Percentiles rank a stretch among this genome's conserved stretches.
phyloP scores from a whole-genome alignment of 2,888 invertebrate species.

The Myopa testacea region DNA sequence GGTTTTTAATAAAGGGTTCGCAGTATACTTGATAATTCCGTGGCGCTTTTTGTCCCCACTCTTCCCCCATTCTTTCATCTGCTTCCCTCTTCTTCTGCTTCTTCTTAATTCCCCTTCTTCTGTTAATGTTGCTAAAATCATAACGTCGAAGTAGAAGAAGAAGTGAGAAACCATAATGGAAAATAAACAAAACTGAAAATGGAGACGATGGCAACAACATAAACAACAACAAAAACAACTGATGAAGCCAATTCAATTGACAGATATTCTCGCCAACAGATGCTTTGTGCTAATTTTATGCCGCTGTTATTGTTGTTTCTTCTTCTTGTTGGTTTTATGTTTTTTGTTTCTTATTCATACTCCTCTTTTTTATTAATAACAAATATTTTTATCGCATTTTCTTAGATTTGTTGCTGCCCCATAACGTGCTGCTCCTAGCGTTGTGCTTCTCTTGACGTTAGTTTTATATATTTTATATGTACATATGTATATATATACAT shows the following conservation, averaged over 20 bases:
- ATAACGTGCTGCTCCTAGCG: no score
- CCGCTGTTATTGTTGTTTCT: not conserved
- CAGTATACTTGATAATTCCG: no score
- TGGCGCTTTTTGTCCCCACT: no score
- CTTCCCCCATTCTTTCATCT: no score
- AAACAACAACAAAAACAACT: not conserved
- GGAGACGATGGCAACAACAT: no score
- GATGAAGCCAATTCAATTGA: slow-evolving; percentile 1
- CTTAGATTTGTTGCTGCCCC: not conserved
- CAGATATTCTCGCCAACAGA: not conserved
- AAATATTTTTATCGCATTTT: slow-evolving; percentile 12
- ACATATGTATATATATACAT: not conserved
- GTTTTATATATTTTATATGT: not conserved
- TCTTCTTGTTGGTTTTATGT: not conserved
- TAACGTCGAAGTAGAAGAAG: not conserved
- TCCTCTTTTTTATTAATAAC: not conserved
- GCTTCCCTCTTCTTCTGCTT: no score
- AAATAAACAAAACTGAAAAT: no score
- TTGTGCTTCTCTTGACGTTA: not conserved
- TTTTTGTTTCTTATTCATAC: not conserved
- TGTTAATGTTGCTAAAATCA: not conserved
- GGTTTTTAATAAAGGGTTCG: no score
- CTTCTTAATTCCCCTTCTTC: no score
- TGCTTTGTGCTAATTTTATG: not conserved
- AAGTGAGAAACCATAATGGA: no score